Evolutionary conservation across 2,797 vertebrate genomes (phyloP), one percentile per base, ranked within the genome.

Genomic region (Anomalospiza imberbis): DNA sequence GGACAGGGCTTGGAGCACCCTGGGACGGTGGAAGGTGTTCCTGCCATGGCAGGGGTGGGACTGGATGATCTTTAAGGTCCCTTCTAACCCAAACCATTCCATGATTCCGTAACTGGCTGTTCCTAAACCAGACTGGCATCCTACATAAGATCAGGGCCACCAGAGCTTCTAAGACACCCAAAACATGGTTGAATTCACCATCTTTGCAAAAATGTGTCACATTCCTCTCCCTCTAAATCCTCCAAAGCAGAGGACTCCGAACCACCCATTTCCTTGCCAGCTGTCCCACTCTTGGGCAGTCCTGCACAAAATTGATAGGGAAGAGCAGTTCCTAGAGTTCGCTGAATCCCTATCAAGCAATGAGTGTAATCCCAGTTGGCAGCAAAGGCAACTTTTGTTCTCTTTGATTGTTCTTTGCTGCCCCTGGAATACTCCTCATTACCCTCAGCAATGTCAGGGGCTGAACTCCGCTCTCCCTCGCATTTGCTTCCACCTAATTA

Each of bases 401-500:
- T 80, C 48, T 85, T 73, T 73, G 60, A 40, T 65, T 89, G 36
- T 78, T 92, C 91, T 85, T 74, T 47, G 34, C 50, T 85, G 54
- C 57, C 75, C 78, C 84, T 50, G 32, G 88, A 95, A 89, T 19
- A 36, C 29, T 53, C 67, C 65, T 85, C 81, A 68, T 85, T 78
- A 89, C 87, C 81, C 91, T 88, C 82, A 85, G 91, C 68, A 29
- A 25, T 53, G 85, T 86, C 67, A 28, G 75, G 83, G 75, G 44
- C 78, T 89, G 87, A 95, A 68, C 81, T 89, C 50, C 0, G 2
- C 61, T 85, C 68, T 85, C 34, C 68, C 40, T 90, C 16, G 16
- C 83, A 34, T 88, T 94, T 62, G 45, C 87, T 71, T 95, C 85
- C 85, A 77, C 81, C 85, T 85, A 80, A 93, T 96, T 95, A 96